Conservation (phyloP, 2,888 invertebrate species). For the Megastigmus dorsalis region DNA sequence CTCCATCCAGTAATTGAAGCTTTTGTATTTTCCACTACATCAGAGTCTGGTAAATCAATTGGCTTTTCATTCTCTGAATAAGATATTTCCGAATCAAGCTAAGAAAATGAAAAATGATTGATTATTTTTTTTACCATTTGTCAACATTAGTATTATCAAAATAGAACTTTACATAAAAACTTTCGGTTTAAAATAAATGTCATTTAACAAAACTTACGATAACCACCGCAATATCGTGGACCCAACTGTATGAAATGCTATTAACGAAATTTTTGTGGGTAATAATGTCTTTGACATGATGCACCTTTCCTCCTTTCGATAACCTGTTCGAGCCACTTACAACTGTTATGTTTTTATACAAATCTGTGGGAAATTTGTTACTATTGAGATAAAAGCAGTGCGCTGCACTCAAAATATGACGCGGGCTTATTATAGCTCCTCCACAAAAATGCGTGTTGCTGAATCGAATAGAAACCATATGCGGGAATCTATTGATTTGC, state of each 20-base stretch:
- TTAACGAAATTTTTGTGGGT: not conserved
- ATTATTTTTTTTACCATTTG: too few species aligned
- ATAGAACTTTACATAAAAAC: not conserved
- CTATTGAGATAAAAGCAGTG: not conserved
- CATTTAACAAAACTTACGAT: not conserved
- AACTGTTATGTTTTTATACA: not conserved
- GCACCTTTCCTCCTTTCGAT: not conserved
- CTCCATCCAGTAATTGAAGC: not conserved
- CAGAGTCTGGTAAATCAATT: not conserved
- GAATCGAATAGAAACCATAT: not conserved
- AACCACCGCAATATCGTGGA: not conserved
- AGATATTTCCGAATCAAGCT: not conserved
- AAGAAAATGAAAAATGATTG: not conserved
- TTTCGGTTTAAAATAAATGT: not conserved
- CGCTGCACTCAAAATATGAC: not conserved
- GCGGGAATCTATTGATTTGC: not conserved
- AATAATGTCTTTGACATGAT: not conserved
- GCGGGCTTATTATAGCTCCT: not conserved
- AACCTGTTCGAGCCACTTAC: not conserved
- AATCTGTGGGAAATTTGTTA: not conserved
- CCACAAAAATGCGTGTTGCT: not conserved
- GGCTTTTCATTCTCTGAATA: not conserved
- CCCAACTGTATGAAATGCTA: not conserved
- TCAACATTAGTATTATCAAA: not conserved
- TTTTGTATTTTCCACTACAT: not conserved